phyloP scores from a whole-genome alignment of 2,888 invertebrate genomes.

The Nysson spinosus region DNA sequence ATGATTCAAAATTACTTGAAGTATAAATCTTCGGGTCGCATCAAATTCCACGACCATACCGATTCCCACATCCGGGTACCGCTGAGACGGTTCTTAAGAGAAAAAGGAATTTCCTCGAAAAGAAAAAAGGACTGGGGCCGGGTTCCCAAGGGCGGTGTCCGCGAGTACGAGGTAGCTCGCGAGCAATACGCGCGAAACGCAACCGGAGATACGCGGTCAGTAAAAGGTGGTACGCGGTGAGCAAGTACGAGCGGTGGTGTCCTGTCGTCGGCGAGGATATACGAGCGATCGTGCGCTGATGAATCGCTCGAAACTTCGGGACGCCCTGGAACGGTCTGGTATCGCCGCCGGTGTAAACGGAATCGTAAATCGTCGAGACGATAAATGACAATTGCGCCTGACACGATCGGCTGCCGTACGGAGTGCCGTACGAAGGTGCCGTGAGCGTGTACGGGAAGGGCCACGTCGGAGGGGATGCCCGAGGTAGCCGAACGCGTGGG shows the following conservation, averaged over 20 bases:
- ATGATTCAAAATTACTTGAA: too few relatives aligned
- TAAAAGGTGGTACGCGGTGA: conserved; percentile 44
- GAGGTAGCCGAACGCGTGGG: conserved; percentile 66
- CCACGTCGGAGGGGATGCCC: conserved; percentile 29
- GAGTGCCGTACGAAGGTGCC: conserved; percentile 5
- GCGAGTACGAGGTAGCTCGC: conserved; percentile 9
- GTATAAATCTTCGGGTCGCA: too few relatives aligned
- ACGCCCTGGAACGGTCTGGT: conserved; percentile 47
- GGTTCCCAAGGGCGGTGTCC: conserved; percentile 9
- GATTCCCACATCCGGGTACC: too few relatives aligned
- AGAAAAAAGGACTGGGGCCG: neutral
- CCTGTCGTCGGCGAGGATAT: conserved; percentile 62
- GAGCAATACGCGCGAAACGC: conserved; percentile 13
- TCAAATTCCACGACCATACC: too few relatives aligned
- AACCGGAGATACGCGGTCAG: conserved; percentile 49
- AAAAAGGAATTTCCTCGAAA: too few relatives aligned
- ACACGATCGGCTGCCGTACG: conserved; percentile 65
- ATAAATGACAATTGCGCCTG: conserved; percentile 75
- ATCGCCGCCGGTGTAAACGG: conserved; percentile 67
- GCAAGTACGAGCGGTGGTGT: conserved; percentile 34
- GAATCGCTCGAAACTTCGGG: conserved; percentile 65
- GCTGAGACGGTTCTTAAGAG: too few relatives aligned
- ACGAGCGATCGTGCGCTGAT: conserved; percentile 70
- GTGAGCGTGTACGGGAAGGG: neutral
- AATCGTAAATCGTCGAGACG: conserved; percentile 72